A percentile compares a stretch with the other conserved stretches of the same genome.
Evolutionary conservation across 2,113 vertebrate genomes (phyloP).

Genomic region (Probosciger aterrimus): DNA sequence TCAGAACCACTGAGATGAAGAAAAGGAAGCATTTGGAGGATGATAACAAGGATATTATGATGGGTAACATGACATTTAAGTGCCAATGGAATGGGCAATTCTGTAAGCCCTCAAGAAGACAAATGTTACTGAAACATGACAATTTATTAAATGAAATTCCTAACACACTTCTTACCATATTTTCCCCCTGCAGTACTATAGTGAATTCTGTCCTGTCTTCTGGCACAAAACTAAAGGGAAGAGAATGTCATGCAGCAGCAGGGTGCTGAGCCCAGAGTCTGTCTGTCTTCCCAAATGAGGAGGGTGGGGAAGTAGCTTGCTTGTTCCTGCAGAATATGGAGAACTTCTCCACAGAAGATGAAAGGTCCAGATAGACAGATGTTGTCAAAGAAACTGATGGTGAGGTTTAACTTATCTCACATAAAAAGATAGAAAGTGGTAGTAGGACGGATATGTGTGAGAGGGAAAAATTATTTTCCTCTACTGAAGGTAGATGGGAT

Average conservation of each 20-base stretch:
- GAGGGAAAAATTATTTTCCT: neutral
- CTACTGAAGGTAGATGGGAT: neutral
- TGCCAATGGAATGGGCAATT: conserved; percentile 2
- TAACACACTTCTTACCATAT: neutral
- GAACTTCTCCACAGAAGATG: neutral
- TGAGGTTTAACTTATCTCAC: neutral
- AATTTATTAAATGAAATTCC: neutral
- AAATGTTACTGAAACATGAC: conserved; percentile 3
- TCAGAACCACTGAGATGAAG: neutral
- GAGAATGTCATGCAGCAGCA: neutral
- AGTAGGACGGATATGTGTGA: no score
- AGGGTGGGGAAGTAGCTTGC: neutral
- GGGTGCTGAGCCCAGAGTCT: neutral
- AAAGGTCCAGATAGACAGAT: neutral
- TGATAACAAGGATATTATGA: conserved; percentile 27
- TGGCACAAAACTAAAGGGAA: neutral
- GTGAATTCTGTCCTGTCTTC: neutral
- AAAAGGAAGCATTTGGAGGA: neutral
- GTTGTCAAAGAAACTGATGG: neutral
- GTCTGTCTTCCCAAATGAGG: neutral
- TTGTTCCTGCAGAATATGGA: neutral
- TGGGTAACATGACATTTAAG: neutral
- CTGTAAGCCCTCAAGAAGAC: conserved; percentile 19
- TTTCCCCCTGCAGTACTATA: neutral
- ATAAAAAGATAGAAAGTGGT: neutral